A percentile compares a stretch with the other conserved stretches of the same genome.
Conservation (phyloP, 2,888 invertebrate species). For the Cryptocephalus moraei region DNA sequence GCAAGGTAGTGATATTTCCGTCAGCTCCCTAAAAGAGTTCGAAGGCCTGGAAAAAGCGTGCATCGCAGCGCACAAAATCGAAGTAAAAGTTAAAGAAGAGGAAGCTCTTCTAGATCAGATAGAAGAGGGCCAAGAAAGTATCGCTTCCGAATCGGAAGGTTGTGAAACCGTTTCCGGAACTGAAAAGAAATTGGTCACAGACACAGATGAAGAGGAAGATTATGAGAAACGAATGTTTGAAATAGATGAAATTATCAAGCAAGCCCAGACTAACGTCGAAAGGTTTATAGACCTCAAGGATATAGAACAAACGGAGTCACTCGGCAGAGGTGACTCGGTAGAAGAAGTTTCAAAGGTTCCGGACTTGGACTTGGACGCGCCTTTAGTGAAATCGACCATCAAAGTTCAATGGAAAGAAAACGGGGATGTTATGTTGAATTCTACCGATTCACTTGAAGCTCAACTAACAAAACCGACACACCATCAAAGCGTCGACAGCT, state of each 20-base stretch:
- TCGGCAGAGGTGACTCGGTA: constrained; percentile 43
- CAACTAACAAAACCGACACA: constrained; percentile 39
- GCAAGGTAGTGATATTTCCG: constrained; percentile 76
- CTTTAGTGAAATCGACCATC: constrained; percentile 30
- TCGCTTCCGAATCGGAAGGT: constrained; percentile 47
- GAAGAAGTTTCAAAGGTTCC: constrained; percentile 45
- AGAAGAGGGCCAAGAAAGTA: constrained; percentile 42
- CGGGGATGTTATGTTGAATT: constrained; percentile 48
- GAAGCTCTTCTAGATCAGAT: constrained; percentile 59
- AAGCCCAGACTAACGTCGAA: constrained; percentile 57
- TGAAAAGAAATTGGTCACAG: constrained; percentile 47
- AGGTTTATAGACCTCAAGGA: constrained; percentile 48
- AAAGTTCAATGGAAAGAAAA: constrained; percentile 35
- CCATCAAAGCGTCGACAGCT: constrained; percentile 56
- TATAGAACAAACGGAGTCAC: constrained; percentile 45
- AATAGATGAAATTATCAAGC: constrained; percentile 57
- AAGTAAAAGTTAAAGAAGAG: constrained; percentile 75
- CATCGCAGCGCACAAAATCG: constrained; percentile 71
- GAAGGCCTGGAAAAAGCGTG: constrained; percentile 86
- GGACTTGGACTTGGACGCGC: constrained; percentile 42
- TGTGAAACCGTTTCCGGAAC: constrained; percentile 51
- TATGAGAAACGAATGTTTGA: constrained; percentile 57
- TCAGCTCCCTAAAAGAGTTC: constrained; percentile 84
- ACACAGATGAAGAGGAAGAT: constrained; percentile 47
- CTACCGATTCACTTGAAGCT: constrained; percentile 53